These are phyloP conservation scores for Salmo trutta DNA, from an alignment of 2,797 vertebrate genomes.

Conservation along the genomic window DNA sequence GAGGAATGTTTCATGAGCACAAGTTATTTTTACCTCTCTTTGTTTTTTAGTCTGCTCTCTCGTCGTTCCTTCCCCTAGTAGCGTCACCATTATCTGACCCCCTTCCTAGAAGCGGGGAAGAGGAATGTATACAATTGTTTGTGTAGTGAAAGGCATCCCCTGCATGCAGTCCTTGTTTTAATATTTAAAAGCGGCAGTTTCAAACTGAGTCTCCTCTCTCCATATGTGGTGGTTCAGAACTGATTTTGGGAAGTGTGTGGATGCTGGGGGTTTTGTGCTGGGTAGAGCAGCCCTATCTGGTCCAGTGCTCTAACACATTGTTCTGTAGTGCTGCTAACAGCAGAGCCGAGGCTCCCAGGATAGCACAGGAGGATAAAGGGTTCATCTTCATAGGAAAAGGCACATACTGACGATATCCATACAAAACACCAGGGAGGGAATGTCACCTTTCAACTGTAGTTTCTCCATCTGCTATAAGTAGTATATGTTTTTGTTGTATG, in stretches of 20 bases:
- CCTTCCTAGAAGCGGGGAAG: neutral
- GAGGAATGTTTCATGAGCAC: constrained; percentile 25
- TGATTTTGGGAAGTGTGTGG: neutral
- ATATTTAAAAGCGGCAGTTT: neutral
- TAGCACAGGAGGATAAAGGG: constrained; percentile 11
- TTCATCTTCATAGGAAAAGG: neutral
- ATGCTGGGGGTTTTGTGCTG: neutral
- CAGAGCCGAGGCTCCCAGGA: neutral
- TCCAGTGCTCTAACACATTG: neutral
- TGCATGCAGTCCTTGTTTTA: neutral
- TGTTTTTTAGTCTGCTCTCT: neutral
- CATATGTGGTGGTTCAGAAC: neutral
- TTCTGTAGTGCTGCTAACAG: constrained; percentile 7
- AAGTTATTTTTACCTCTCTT: neutral
- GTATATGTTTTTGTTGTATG: neutral
- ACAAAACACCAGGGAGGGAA: neutral
- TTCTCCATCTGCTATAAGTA: neutral
- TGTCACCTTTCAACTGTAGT: neutral
- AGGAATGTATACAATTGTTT: neutral
- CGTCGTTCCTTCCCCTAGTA: neutral
- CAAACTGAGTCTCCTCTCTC: neutral
- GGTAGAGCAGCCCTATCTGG: neutral
- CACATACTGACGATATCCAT: neutral
- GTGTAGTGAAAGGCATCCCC: neutral
- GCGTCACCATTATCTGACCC: neutral